Conservation (phyloP, 2,888 invertebrate species). For the Perdita meconis region DNA sequence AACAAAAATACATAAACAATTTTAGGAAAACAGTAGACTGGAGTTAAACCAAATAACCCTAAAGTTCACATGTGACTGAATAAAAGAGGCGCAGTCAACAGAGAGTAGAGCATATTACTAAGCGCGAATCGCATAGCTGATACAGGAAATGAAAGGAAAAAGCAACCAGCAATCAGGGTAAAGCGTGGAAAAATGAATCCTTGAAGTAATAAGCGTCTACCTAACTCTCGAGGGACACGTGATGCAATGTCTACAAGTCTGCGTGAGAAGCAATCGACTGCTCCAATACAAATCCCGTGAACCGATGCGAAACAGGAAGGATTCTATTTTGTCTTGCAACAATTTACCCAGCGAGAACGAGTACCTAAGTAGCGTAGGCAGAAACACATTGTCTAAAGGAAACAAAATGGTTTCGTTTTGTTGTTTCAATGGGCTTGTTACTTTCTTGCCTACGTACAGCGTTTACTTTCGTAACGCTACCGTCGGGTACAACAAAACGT, state of each 20-base stretch:
- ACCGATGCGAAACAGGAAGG: conserved; percentile 60
- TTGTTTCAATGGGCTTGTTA: conserved; percentile 38
- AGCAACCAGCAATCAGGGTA: conserved; percentile 27
- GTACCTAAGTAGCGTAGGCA: conserved; percentile 36
- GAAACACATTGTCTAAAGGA: conserved; percentile 51
- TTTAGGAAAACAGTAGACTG: background rate
- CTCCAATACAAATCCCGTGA: conserved; percentile 69
- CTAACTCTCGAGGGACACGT: conserved; percentile 14
- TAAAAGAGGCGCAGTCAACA: conserved; percentile 11
- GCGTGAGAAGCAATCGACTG: conserved; percentile 55
- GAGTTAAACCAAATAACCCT: too few species aligned
- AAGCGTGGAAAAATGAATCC: conserved; percentile 16
- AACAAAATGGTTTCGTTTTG: conserved; percentile 47
- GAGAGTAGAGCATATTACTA: background rate
- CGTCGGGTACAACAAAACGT: conserved; percentile 10
- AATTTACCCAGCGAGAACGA: conserved; percentile 29
- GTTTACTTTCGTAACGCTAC: conserved; percentile 17
- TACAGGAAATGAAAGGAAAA: background rate
- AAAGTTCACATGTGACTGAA: conserved; percentile 1
- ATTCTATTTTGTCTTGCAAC: conserved; percentile 20
- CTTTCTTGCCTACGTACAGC: conserved; percentile 27
- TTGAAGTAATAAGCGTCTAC: background rate
- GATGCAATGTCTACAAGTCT: conserved; percentile 24
- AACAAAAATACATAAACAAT: too few species aligned
- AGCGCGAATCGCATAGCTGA: background rate